Evolutionary conservation across 1,140 invertebrate species (phyloP).

Genomic region (Heterodera schachtii): DNA sequence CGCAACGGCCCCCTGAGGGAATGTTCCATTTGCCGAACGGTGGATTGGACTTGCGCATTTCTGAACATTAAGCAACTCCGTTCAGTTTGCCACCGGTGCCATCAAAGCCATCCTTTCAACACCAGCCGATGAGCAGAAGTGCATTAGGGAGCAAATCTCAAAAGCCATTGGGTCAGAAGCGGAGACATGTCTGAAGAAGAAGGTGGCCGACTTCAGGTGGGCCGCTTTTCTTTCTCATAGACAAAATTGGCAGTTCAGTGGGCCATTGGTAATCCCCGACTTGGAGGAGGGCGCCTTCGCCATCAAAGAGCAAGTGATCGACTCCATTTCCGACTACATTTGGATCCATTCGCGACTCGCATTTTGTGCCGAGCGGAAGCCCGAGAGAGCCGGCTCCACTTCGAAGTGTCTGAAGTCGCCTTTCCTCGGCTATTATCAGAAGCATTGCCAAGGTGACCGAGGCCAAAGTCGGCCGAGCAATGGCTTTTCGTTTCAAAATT

Average conservation of each 20-base stretch:
- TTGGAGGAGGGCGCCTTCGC: conserved; percentile 37
- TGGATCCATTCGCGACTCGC: conserved; percentile 61
- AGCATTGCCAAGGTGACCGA: conserved; percentile 42
- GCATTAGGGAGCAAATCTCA: conserved; percentile 61
- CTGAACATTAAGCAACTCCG: conserved; percentile 8
- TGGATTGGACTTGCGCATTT: conserved; percentile 2
- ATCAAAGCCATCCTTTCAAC: conserved; percentile 64
- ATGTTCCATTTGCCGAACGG: conserved; percentile 62
- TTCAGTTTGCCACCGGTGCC: conserved; percentile 62
- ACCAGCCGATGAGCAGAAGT: conserved; percentile 64
- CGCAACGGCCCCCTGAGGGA: conserved; percentile 57
- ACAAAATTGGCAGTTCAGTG: conserved; percentile 54
- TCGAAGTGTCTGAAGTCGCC: conserved; percentile 55
- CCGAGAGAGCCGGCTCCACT: conserved; percentile 56
- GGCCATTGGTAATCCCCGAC: conserved; percentile 56
- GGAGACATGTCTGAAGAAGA: conserved; percentile 56
- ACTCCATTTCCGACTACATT: conserved; percentile 65
- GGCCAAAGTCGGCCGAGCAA: background rate
- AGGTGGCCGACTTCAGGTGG: conserved; percentile 56
- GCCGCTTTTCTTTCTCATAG: conserved; percentile 30
- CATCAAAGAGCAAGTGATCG: conserved; percentile 58
- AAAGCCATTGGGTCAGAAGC: conserved; percentile 63
- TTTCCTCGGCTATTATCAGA: conserved; percentile 56
- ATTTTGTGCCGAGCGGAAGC: conserved; percentile 65
- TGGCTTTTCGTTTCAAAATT: conserved; percentile 14